Conservation (phyloP, 2,113 vertebrate genomes). For the Nothoprocta pentlandii region DNA sequence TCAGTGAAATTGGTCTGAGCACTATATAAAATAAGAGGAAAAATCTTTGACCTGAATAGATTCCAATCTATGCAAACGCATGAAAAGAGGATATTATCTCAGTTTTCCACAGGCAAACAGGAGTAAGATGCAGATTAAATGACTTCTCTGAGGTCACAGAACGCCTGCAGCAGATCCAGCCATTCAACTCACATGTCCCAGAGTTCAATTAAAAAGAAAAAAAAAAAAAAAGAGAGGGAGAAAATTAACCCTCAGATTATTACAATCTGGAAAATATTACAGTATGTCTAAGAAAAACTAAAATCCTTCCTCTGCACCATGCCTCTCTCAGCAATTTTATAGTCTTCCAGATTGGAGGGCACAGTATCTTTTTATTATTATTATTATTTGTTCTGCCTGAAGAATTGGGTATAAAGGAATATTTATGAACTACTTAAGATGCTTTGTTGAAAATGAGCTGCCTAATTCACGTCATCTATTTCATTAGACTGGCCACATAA, state of each 20-base stretch:
- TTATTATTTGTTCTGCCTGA: background rate
- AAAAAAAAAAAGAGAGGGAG: background rate
- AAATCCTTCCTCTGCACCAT: background rate
- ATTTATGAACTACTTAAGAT: conserved; percentile 36
- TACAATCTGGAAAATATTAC: background rate
- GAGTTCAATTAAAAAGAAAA: background rate
- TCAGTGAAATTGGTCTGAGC: conserved; percentile 13
- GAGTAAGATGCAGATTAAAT: background rate
- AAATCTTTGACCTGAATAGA: conserved; percentile 56
- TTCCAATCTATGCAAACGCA: conserved; percentile 38
- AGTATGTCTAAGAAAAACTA: background rate
- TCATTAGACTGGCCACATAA: conserved; percentile 15
- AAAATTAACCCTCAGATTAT: background rate
- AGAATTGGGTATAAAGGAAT: conserved; percentile 25
- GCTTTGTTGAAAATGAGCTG: conserved; percentile 28
- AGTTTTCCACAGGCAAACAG: background rate
- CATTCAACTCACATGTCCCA: background rate
- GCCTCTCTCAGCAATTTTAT: background rate
- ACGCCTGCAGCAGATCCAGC: background rate
- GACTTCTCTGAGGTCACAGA: conserved; percentile 13
- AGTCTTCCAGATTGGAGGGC: background rate
- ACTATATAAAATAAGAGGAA: background rate
- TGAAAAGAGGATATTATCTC: conserved; percentile 36
- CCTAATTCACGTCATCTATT: background rate
- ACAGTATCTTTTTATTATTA: background rate